A percentile compares a stretch with the other conserved stretches of the same genome.
phyloP scores from a whole-genome alignment of 1,140 invertebrate species.

The Mizuhopecten yessoensis region DNA sequence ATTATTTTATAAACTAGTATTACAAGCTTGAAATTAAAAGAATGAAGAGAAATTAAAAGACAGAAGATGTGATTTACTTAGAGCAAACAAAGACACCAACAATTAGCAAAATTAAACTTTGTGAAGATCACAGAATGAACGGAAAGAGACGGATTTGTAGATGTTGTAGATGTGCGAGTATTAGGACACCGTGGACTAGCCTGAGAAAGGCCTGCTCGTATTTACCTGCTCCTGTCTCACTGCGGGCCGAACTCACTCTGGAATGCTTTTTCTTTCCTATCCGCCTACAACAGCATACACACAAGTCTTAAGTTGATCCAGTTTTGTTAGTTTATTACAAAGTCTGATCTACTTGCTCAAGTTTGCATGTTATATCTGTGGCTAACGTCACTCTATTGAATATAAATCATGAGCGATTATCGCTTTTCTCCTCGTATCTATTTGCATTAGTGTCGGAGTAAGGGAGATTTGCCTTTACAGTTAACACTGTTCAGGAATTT shows the following conservation, averaged over 20 bases:
- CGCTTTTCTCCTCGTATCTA: too few species aligned
- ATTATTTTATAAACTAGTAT: background rate
- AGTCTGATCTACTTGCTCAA: too few species aligned
- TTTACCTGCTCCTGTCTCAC: constrained; percentile 76
- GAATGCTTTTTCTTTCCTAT: constrained; percentile 68
- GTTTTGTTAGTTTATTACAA: too few species aligned
- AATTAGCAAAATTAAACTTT: background rate
- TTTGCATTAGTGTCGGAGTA: too few species aligned
- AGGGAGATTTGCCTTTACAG: too few species aligned
- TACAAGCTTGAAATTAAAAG: constrained; percentile 28
- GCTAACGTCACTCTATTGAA: too few species aligned
- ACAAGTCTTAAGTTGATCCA: too few species aligned
- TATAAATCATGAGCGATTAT: too few species aligned
- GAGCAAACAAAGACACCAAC: constrained; percentile 21
- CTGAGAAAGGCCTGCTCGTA: background rate
- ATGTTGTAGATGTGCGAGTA: background rate
- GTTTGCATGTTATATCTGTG: too few species aligned
- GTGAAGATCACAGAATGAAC: background rate
- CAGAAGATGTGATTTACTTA: constrained; percentile 25
- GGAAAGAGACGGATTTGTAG: background rate
- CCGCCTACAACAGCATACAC: constrained; percentile 60
- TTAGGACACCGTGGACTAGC: background rate
- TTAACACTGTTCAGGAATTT: too few species aligned
- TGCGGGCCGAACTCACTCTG: constrained; percentile 71
- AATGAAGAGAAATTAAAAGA: background rate